Conservation (phyloP, 2,113 vertebrate species). For the Meleagris gallopavo region DNA sequence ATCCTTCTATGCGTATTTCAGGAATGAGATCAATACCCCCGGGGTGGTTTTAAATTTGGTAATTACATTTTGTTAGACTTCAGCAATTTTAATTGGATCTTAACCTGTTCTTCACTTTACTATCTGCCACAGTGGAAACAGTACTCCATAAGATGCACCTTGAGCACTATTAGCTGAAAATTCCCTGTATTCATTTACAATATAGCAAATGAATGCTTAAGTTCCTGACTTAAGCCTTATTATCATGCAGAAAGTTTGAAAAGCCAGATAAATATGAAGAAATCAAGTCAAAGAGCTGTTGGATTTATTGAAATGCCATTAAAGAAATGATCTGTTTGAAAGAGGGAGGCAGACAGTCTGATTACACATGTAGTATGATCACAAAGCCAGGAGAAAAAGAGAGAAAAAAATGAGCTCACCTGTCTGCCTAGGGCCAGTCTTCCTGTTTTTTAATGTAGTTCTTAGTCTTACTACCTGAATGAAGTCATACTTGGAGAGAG, state of each 20-base stretch:
- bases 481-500: conserved; percentile 7
- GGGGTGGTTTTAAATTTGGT: neutral
- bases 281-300: neutral
- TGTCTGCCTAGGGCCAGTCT: neutral
- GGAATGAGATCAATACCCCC: neutral
- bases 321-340: neutral
- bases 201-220: neutral
- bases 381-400: neutral
- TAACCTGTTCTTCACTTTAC: neutral
- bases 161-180: neutral
- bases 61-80: neutral
- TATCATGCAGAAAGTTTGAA: neutral
- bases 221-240: neutral
- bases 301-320: neutral
- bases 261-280: neutral
- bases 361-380: neutral
- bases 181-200: neutral
- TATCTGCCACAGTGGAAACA: neutral
- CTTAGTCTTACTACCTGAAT: conserved; percentile 16
- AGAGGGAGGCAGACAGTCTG: neutral
- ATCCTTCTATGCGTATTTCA: neutral
- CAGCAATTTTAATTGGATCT: neutral
- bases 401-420: conserved; percentile 15
- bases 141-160: neutral
- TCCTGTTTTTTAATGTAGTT: neutral